Percentiles rank a stretch among this genome's conserved stretches.
These are phyloP conservation scores for Aphrophora alni DNA, from an alignment of 2,888 invertebrate genomes.

Conservation along the genomic window DNA sequence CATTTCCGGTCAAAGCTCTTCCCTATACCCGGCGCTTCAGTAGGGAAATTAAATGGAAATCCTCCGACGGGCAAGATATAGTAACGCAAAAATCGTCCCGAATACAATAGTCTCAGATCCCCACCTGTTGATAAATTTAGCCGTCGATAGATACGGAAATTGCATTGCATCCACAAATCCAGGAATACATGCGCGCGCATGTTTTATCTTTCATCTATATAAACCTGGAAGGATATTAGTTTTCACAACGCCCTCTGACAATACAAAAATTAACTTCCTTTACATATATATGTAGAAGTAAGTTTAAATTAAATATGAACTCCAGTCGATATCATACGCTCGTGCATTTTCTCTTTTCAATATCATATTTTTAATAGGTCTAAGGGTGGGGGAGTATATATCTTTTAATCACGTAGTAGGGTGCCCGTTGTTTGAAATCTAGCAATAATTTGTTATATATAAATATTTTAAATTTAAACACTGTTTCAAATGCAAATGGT, in stretches of 20 bases:
- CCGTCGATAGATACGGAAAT: neutral
- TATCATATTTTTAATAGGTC: no score
- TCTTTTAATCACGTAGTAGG: no score
- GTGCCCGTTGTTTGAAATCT: no score
- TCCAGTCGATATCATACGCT: neutral
- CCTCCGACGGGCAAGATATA: neutral
- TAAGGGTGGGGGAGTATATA: no score
- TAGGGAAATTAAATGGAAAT: slow-evolving; percentile 37
- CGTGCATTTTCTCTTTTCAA: no score
- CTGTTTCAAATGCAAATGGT: no score
- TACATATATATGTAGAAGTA: slow-evolving; percentile 1
- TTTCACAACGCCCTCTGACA: neutral
- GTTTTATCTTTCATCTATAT: neutral
- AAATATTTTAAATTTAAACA: no score
- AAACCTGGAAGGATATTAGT: slow-evolving; percentile 1
- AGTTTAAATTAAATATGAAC: neutral
- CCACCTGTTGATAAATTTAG: slow-evolving; percentile 4
- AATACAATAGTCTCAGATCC: neutral
- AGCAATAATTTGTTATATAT: no score
- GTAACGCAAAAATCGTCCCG: neutral
- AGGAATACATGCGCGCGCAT: neutral
- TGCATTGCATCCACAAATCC: neutral
- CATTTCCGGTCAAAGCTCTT: slow-evolving; percentile 26
- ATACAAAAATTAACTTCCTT: slow-evolving; percentile 7
- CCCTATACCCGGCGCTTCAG: neutral